Evolutionary conservation across 2,888 invertebrate species (phyloP).

Genomic region (Tholera decimalis): DNA sequence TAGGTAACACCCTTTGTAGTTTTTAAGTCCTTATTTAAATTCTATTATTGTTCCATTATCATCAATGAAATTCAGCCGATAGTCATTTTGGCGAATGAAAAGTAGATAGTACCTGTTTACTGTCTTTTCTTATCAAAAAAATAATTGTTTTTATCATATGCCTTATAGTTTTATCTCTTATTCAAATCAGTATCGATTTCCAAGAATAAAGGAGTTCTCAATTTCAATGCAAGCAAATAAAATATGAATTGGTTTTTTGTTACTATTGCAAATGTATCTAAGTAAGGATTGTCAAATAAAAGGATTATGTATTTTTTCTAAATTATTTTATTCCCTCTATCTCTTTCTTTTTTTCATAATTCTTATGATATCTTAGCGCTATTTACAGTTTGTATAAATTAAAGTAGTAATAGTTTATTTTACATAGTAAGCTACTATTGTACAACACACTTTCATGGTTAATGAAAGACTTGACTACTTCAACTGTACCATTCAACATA

Average conservation of each 20-base stretch:
- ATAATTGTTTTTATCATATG: conserved; percentile 17
- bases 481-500: conserved; percentile 67
- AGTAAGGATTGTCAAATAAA: conserved; percentile 70
- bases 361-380: conserved; percentile 88
- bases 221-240: conserved; percentile 8
- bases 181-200: conserved; percentile 9
- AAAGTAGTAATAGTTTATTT: conserved; percentile 88
- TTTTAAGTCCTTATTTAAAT: too few species aligned
- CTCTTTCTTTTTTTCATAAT: conserved; percentile 89
- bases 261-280: conserved; percentile 2
- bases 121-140: conserved; percentile 34
- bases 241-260: conserved; percentile 9
- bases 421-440: conserved; percentile 89
- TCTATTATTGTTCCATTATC: conserved; percentile 29
- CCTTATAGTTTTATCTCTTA: conserved; percentile 25
- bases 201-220: conserved; percentile 7
- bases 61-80: conserved; percentile 10
- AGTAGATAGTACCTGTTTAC: neutral
- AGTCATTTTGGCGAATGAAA: conserved; percentile 2
- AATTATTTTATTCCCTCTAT: conserved; percentile 90
- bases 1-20: too few species aligned
- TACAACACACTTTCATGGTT: conserved; percentile 84
- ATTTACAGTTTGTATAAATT: conserved; percentile 91
- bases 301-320: conserved; percentile 74
- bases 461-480: conserved; percentile 86